A percentile compares a stretch with the other conserved stretches of the same genome.
phyloP scores from a whole-genome alignment of 2,113 vertebrate genomes.

The Rhynchomys soricoides region DNA sequence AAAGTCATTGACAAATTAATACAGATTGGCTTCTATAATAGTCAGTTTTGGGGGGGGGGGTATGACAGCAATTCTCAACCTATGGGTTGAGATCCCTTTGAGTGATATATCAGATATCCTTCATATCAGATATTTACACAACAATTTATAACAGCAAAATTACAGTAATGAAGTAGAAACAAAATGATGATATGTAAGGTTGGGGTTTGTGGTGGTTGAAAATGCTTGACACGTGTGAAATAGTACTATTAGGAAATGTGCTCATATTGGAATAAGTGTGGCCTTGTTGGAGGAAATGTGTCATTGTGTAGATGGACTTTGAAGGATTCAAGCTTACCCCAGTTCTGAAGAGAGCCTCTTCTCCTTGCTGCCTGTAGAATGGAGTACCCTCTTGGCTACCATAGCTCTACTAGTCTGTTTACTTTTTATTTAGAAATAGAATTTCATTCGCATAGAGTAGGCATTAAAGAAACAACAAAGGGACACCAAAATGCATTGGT shows the following conservation, averaged over 20 bases:
- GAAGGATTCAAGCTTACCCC: too few species aligned
- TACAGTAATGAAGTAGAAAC: not conserved
- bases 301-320: too few species aligned
- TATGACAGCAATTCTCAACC: not conserved
- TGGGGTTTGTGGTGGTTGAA: not conserved
- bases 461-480: not conserved
- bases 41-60: not conserved
- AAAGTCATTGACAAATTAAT: not conserved
- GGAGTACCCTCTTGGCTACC: too few species aligned
- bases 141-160: not conserved
- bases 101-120: not conserved
- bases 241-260: too few species aligned
- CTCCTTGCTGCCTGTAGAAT: too few species aligned
- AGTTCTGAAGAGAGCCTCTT: too few species aligned
- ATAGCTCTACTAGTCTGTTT: not conserved
- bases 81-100: not conserved
- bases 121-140: not conserved
- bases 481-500: not conserved
- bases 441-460: not conserved
- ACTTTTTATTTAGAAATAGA: not conserved
- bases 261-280: too few species aligned
- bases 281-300: too few species aligned
- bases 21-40: not conserved
- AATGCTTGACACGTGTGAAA: too few species aligned
- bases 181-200: not conserved